These are phyloP conservation scores for Temnopleurus reevesii DNA, from an alignment of 53 echinoderm and acorn worm genomes.

Conservation along the genomic window DNA sequence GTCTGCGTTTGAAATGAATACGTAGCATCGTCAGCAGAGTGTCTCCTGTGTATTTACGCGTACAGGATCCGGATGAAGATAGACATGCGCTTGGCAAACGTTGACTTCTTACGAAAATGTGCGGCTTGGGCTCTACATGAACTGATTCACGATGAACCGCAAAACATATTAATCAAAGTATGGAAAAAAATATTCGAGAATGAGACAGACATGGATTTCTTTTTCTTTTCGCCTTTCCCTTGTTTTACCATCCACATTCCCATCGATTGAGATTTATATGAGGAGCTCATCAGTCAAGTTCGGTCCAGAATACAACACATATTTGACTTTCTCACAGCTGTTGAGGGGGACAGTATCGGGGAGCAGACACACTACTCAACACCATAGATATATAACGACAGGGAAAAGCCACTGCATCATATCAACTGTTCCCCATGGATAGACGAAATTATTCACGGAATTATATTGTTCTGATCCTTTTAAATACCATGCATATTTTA, in stretches of 20 bases:
- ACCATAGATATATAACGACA: not conserved
- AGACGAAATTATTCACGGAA: constrained; percentile 18
- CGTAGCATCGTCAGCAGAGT: no score
- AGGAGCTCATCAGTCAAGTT: constrained; percentile 43
- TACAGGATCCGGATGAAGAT: no score
- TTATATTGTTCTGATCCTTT: not conserved
- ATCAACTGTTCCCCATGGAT: not conserved
- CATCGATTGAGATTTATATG: constrained; percentile 37
- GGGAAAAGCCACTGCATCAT: not conserved
- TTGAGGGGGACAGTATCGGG: constrained; percentile 7
- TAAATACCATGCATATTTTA: constrained; percentile 32
- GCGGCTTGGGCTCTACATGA: no score
- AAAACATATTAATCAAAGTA: constrained; percentile 27
- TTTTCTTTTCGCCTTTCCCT: not conserved
- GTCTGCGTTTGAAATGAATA: no score
- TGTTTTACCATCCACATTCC: not conserved
- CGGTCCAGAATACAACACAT: not conserved
- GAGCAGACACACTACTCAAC: not conserved
- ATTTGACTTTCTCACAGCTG: constrained; percentile 42
- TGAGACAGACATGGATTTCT: not conserved
- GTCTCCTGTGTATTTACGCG: no score
- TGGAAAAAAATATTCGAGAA: not conserved
- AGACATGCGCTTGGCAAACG: no score
- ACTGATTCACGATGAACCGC: not conserved
- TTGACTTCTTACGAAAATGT: no score